Conservation (phyloP, 2,113 vertebrate genomes). For the Ovis aries region ARS-UI_Ramb_v3.0 NC_056060.1:95443501-95444000, state of each 20-base stretch:
- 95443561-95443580: neutral
- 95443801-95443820: neutral
- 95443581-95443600: neutral
- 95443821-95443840: neutral
- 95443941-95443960: neutral
- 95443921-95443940: neutral
- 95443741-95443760: neutral
- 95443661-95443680: neutral
- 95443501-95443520: neutral
- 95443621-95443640: neutral
- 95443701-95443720: neutral
- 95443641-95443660: neutral
- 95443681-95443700: neutral
- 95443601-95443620: neutral
- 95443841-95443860: neutral
- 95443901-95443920: neutral
- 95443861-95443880: neutral
- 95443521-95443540: neutral
- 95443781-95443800: neutral
- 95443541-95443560: neutral
- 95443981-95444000: neutral
- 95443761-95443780: neutral
- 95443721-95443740: neutral
- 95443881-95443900: neutral
- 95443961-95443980: neutral